Percentiles rank a stretch among this genome's conserved stretches.
Evolutionary conservation across 1,140 invertebrate species (phyloP).

Genomic region (Hydropsyche tenuis): DNA sequence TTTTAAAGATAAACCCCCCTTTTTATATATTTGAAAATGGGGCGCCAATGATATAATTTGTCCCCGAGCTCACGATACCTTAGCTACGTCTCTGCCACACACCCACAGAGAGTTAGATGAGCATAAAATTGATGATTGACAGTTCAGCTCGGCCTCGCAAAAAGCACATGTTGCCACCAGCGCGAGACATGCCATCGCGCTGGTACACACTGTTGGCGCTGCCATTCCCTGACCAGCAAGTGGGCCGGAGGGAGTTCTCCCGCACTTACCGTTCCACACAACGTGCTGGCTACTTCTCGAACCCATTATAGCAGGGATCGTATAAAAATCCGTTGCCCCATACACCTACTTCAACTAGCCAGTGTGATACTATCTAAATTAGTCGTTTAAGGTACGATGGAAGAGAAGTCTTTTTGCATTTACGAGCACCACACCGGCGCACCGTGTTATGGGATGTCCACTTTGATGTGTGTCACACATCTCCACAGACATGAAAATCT

Average conservation of each 20-base stretch:
- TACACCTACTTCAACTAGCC: constrained; percentile 25
- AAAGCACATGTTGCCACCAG: constrained; percentile 53
- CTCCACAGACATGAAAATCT: too few species aligned
- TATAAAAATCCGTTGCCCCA: constrained; percentile 4
- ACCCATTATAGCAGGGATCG: constrained; percentile 56
- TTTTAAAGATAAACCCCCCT: too few species aligned
- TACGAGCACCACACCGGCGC: constrained; percentile 42
- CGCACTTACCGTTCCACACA: constrained; percentile 73
- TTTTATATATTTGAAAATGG: too few species aligned
- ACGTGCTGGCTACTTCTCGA: constrained; percentile 85
- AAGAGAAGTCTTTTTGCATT: constrained; percentile 32
- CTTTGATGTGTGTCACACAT: too few species aligned
- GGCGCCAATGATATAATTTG: too few species aligned
- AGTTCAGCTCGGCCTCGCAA: constrained; percentile 54
- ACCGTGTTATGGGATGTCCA: constrained; percentile 15
- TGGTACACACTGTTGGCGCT: constrained; percentile 90
- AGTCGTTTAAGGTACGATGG: constrained; percentile 47
- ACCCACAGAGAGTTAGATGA: background rate
- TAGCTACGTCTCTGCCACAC: background rate
- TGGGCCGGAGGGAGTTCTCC: constrained; percentile 81
- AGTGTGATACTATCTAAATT: constrained; percentile 49
- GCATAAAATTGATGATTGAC: constrained; percentile 47
- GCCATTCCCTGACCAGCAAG: constrained; percentile 89
- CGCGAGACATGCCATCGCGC: constrained; percentile 70
- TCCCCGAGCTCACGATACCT: too few species aligned